Percentiles rank a stretch among this genome's conserved stretches.
phyloP scores from a whole-genome alignment of 2,113 vertebrate genomes.

The Oplegnathus fasciatus region DNA sequence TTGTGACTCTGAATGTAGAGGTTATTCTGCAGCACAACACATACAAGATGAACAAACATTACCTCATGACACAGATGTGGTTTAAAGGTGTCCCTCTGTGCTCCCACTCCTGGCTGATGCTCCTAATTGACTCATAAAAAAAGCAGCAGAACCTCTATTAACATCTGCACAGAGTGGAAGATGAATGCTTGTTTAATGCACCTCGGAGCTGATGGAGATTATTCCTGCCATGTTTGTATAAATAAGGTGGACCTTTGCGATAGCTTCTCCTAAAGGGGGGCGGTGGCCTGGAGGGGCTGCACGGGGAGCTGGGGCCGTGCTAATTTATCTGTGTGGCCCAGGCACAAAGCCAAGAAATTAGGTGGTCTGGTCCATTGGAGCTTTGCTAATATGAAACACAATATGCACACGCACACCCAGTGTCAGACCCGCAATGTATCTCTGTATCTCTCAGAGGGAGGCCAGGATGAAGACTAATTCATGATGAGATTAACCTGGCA shows the following conservation, averaged over 20 bases:
- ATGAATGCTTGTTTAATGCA: slow-evolving; percentile 48
- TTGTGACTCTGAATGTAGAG: background rate
- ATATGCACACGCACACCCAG: slow-evolving; percentile 70
- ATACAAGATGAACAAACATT: background rate
- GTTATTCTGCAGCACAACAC: slow-evolving; percentile 3
- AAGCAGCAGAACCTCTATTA: slow-evolving; percentile 45
- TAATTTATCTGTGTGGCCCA: slow-evolving; percentile 61
- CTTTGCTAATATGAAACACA: slow-evolving; percentile 69
- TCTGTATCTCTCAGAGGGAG: slow-evolving; percentile 51
- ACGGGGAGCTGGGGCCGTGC: slow-evolving; percentile 16
- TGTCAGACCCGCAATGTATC: slow-evolving; percentile 27
- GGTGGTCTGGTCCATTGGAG: slow-evolving; percentile 37
- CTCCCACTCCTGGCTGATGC: slow-evolving; percentile 25
- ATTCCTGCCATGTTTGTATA: slow-evolving; percentile 41
- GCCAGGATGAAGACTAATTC: slow-evolving; percentile 38
- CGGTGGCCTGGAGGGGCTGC: slow-evolving; percentile 10
- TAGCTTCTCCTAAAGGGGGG: background rate
- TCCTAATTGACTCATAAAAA: slow-evolving; percentile 63
- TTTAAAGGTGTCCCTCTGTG: slow-evolving; percentile 46
- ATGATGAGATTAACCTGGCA: slow-evolving; percentile 53
- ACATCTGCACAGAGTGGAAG: slow-evolving; percentile 34
- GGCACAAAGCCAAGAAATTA: slow-evolving; percentile 69
- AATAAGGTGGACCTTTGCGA: slow-evolving; percentile 41
- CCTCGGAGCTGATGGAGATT: slow-evolving; percentile 35
- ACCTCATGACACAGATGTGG: slow-evolving; percentile 30